phyloP scores from a whole-genome alignment of 2,113 vertebrate species.

The Columba janthina region DNA sequence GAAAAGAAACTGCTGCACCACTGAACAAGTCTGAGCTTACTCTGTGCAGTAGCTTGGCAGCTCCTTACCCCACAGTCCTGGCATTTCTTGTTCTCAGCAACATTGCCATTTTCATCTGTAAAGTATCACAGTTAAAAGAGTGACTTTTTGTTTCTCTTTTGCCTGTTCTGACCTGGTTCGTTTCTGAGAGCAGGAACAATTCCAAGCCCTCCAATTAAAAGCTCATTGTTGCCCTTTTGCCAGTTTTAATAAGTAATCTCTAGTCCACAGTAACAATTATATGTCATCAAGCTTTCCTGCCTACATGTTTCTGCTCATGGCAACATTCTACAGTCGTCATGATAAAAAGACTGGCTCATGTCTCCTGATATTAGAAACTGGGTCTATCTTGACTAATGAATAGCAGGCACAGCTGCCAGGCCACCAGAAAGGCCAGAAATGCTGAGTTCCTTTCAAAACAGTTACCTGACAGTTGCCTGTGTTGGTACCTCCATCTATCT shows the following conservation, averaged over 20 bases:
- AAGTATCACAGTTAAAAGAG: neutral
- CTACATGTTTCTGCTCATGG: neutral
- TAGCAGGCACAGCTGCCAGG: neutral
- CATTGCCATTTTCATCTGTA: neutral
- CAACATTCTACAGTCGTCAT: neutral
- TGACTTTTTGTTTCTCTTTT: neutral
- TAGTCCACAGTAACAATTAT: neutral
- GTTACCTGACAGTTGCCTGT: neutral
- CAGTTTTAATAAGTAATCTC: conserved; percentile 12
- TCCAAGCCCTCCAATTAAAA: conserved; percentile 11
- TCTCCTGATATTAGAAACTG: neutral
- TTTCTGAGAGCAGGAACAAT: neutral
- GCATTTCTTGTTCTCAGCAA: neutral
- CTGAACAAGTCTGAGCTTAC: neutral
- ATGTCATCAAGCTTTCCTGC: neutral
- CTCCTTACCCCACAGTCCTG: neutral
- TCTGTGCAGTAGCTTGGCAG: neutral
- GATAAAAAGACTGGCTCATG: neutral
- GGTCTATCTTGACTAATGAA: neutral
- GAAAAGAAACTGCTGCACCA: neutral
- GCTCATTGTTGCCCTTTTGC: neutral
- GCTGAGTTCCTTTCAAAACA: neutral
- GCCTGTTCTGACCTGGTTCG: neutral
- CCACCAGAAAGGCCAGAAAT: neutral
- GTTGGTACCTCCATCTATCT: neutral